phyloP scores from a whole-genome alignment of 2,797 vertebrate species.

The Morelia viridis region DNA sequence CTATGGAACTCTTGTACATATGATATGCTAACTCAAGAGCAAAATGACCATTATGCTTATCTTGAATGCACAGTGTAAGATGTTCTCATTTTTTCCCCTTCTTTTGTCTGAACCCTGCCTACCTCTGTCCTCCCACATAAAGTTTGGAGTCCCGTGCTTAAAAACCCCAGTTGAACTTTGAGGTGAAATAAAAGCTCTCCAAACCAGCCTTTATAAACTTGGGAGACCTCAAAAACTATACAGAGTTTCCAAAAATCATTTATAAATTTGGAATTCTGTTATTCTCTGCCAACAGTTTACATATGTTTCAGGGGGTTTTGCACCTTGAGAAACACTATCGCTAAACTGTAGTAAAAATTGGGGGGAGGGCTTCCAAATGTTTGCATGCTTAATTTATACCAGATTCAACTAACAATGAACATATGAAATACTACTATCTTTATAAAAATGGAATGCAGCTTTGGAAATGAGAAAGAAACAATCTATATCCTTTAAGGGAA shows the following conservation, averaged over 20 bases:
- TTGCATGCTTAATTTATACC: neutral
- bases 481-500: neutral
- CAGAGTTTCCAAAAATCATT: too few species aligned
- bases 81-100: too few species aligned
- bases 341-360: neutral
- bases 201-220: too few species aligned
- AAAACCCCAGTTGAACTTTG: too few species aligned
- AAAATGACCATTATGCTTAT: neutral
- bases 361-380: neutral
- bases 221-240: too few species aligned
- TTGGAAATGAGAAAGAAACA: constrained; percentile 7
- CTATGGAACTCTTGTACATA: neutral
- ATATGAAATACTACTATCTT: neutral
- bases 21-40: neutral
- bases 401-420: neutral
- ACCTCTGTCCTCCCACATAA: too few species aligned
- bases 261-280: too few species aligned
- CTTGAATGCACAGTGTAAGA: too few species aligned
- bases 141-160: too few species aligned
- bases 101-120: too few species aligned
- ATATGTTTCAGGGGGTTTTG: neutral
- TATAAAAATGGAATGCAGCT: neutral
- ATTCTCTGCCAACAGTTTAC: neutral
- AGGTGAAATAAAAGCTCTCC: too few species aligned
- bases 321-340: neutral